Evolutionary conservation across 2,113 vertebrate species (phyloP).

Genomic region (Hyla sarda): DNA sequence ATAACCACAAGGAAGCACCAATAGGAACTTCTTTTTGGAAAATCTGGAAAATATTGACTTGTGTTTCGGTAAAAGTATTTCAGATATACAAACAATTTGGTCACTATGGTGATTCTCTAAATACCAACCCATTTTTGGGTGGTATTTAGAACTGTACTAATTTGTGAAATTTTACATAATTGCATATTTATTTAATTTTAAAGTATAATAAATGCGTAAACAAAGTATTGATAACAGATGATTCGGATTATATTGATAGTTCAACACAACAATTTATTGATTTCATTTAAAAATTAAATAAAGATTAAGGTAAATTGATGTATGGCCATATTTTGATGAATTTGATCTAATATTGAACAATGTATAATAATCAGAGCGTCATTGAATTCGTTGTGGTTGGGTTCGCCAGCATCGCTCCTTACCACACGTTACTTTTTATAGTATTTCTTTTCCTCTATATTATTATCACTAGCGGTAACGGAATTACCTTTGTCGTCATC

Average conservation of each 20-base stretch:
- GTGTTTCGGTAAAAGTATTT: background rate
- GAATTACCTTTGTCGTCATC: conserved; percentile 61
- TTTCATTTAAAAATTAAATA: too few relatives aligned
- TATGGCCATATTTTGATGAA: background rate
- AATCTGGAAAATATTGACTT: background rate
- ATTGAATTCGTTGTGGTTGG: conserved; percentile 64
- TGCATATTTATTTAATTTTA: too few relatives aligned
- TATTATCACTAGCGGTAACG: conserved; percentile 64
- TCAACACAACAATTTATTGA: too few relatives aligned
- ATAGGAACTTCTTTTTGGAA: background rate
- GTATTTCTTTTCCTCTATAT: conserved; percentile 61
- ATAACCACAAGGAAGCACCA: too few relatives aligned
- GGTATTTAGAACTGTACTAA: too few relatives aligned
- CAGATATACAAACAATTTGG: background rate
- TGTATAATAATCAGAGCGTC: conserved; percentile 36
- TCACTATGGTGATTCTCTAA: background rate
- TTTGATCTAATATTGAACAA: background rate
- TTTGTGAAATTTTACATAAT: too few relatives aligned
- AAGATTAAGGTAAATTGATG: background rate
- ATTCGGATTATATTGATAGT: too few relatives aligned
- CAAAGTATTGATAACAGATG: too few relatives aligned
- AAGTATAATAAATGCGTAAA: too few relatives aligned
- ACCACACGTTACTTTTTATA: conserved; percentile 53
- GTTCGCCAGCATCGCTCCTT: conserved; percentile 56
- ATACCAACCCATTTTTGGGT: background rate